These are phyloP conservation scores for Gasteruption jaculator DNA, from an alignment of 2,888 invertebrate species.

Conservation along the genomic window DNA sequence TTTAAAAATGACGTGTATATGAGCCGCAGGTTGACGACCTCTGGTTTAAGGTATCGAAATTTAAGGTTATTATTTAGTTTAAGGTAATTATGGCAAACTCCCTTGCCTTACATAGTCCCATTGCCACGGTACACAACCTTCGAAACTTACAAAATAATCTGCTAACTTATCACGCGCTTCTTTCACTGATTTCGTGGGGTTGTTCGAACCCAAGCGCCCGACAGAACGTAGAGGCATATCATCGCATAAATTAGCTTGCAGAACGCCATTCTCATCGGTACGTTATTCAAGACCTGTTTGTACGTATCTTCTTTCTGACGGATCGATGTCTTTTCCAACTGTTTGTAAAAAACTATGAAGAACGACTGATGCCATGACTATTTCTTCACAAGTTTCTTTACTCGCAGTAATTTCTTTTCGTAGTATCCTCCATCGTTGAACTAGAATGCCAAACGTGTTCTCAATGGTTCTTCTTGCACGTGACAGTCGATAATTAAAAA, in stretches of 20 bases:
- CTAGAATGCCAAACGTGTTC: slow-evolving; percentile 13
- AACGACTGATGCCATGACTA: slow-evolving; percentile 1
- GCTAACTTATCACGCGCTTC: slow-evolving; percentile 4
- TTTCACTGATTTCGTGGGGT: not conserved
- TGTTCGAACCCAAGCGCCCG: not conserved
- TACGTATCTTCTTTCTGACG: slow-evolving; percentile 2
- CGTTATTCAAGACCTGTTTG: not conserved
- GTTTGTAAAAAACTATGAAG: not conserved
- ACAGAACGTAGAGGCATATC: not conserved
- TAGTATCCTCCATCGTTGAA: slow-evolving; percentile 6
- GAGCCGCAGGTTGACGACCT: too few species aligned
- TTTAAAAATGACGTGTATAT: too few species aligned
- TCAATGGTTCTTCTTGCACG: slow-evolving; percentile 12
- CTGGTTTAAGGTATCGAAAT: too few species aligned
- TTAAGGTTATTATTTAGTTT: too few species aligned
- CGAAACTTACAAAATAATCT: slow-evolving; percentile 3
- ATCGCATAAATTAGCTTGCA: not conserved
- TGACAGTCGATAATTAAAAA: slow-evolving; percentile 13
- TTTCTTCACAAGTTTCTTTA: slow-evolving; percentile 5
- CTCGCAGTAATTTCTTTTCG: not conserved
- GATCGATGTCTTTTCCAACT: not conserved
- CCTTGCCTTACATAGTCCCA: slow-evolving; percentile 2
- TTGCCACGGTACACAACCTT: not conserved
- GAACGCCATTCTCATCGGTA: not conserved
- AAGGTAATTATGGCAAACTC: not conserved